Conservation (phyloP, 2,797 vertebrate species). For the Catamblyrhynchus diadema region DNA sequence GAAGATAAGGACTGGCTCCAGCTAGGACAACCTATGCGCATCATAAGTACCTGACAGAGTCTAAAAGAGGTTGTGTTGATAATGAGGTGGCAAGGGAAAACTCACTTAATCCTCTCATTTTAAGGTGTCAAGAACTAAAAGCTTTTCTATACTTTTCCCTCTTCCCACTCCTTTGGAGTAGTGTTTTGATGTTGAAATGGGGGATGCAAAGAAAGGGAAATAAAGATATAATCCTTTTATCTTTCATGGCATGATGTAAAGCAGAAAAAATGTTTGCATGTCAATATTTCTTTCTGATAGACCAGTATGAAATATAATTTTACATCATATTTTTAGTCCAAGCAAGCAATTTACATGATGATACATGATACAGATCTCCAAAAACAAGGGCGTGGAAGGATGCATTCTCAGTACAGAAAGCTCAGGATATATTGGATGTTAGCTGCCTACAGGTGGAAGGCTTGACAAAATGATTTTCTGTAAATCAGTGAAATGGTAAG, state of each 20-base stretch:
- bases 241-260: not conserved
- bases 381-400: not conserved
- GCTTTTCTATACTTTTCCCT: not conserved
- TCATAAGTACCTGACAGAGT: not conserved
- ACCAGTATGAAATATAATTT: not conserved
- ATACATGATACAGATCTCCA: not conserved
- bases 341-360: not conserved
- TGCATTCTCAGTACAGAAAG: not conserved
- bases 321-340: not conserved
- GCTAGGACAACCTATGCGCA: not conserved
- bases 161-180: not conserved
- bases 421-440: not conserved
- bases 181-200: not conserved
- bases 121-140: not conserved
- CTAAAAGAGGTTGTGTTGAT: not conserved
- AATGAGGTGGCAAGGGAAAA: constrained; percentile 45
- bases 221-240: not conserved
- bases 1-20: not conserved
- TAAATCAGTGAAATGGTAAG: not conserved
- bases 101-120: not conserved
- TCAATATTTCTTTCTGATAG: not conserved
- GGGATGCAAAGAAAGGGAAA: not conserved
- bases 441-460: not conserved
- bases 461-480: not conserved
- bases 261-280: not conserved